Percentiles rank a stretch among this genome's conserved stretches.
phyloP scores from a whole-genome alignment of 2,888 invertebrate species.

The Melanchra persicariae region DNA sequence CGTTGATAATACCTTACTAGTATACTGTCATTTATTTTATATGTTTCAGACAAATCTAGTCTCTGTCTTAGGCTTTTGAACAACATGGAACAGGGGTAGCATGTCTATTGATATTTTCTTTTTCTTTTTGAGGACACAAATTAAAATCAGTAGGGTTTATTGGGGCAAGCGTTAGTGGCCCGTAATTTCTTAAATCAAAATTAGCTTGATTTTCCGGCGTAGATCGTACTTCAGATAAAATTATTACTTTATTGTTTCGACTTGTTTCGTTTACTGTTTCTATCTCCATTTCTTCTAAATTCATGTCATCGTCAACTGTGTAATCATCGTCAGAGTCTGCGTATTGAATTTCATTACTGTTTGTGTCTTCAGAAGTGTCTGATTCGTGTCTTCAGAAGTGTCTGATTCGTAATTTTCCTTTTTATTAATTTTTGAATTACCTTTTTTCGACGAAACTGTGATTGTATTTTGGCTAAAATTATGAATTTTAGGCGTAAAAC shows the following conservation, averaged over 20 bases:
- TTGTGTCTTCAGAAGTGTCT: neutral
- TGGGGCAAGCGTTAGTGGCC: constrained; percentile 1
- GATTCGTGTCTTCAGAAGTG: constrained; percentile 1
- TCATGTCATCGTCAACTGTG: neutral
- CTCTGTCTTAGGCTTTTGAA: constrained; percentile 5
- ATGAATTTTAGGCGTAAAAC: constrained; percentile 5
- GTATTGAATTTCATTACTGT: constrained; percentile 2
- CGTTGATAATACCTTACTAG: neutral
- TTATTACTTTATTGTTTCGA: constrained; percentile 3
- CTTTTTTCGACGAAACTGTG: neutral
- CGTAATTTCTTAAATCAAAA: constrained; percentile 12
- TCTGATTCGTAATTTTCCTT: constrained; percentile 6
- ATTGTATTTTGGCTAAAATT: neutral
- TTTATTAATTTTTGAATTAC: neutral
- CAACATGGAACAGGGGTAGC: constrained; percentile 3
- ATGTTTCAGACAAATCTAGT: neutral
- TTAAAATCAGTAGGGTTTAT: constrained; percentile 4
- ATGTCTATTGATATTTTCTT: constrained; percentile 4
- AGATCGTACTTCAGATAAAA: constrained; percentile 4
- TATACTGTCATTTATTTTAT: constrained; percentile 15
- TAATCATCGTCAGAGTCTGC: constrained; percentile 2
- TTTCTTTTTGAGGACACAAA: neutral
- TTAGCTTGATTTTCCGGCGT: constrained; percentile 10
- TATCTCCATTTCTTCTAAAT: neutral
- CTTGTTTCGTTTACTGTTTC: constrained; percentile 8